Evolutionary conservation across 2,113 vertebrate species (phyloP).

Genomic region (pig (Sus scrofa)): DNA sequence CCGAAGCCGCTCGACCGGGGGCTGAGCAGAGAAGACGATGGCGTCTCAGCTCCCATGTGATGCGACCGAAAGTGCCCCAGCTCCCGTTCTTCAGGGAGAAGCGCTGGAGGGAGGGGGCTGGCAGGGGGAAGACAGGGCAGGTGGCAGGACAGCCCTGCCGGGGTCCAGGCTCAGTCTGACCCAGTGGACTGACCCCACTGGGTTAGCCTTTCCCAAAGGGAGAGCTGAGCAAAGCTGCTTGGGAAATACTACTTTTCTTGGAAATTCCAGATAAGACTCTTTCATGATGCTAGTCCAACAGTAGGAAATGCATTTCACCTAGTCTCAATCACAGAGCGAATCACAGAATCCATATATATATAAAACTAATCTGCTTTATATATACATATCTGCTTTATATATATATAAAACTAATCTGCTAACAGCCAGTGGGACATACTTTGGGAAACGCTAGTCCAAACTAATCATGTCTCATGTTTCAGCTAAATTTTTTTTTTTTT

Average conservation of each 20-base stretch:
- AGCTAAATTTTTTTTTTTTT: background rate
- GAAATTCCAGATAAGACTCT: background rate
- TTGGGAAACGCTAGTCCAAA: background rate
- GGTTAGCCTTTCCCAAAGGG: background rate
- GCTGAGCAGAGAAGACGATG: background rate
- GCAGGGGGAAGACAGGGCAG: background rate
- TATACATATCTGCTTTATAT: too few species aligned
- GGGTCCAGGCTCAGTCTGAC: background rate
- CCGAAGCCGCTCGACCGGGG: too few species aligned
- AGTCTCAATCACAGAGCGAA: background rate
- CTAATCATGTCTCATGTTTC: background rate
- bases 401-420: too few species aligned
- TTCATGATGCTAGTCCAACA: background rate
- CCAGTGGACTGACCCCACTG: background rate
- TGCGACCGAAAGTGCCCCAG: fast-evolving
- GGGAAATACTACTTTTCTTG: background rate
- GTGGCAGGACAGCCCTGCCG: background rate
- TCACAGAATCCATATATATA: background rate
- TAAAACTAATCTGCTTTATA: too few species aligned
- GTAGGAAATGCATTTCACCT: background rate
- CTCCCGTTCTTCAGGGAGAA: background rate
- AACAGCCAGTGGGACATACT: background rate
- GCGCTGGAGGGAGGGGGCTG: too few species aligned
- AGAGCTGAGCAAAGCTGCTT: background rate
- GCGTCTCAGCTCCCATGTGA: fast-evolving